Percentiles rank a stretch among this genome's conserved stretches.
Conservation (phyloP, 2,888 invertebrate species). For the Schrankia costaestrigalis region DNA sequence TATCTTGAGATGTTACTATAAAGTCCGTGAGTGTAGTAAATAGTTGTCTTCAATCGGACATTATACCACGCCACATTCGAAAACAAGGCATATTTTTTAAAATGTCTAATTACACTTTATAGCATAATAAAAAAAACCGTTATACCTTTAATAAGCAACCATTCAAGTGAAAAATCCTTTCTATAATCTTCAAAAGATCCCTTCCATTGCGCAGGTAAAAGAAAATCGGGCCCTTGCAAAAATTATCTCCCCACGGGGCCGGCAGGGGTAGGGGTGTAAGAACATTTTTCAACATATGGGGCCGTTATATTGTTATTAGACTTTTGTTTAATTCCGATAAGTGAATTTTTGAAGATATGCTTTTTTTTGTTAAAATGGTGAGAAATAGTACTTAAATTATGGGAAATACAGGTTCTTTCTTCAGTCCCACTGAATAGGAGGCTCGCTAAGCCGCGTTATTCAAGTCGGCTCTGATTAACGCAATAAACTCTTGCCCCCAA, state of each 20-base stretch:
- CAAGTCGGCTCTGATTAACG: too few species aligned
- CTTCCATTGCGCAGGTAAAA: slow-evolving; percentile 54
- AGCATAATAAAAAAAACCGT: slow-evolving; percentile 4
- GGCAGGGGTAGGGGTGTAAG: slow-evolving; percentile 35
- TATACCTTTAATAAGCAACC: slow-evolving; percentile 17
- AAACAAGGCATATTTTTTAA: not conserved
- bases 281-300: slow-evolving; percentile 61
- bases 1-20: too few species aligned
- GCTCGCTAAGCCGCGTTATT: too few species aligned
- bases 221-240: slow-evolving; percentile 70
- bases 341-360: slow-evolving; percentile 64
- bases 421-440: too few species aligned
- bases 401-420: too few species aligned
- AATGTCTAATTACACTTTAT: too few species aligned
- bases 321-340: slow-evolving; percentile 54
- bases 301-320: slow-evolving; percentile 25
- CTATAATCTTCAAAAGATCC: slow-evolving; percentile 54
- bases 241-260: slow-evolving; percentile 49
- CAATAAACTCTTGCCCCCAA: too few species aligned
- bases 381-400: too few species aligned
- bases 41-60: too few species aligned
- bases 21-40: too few species aligned
- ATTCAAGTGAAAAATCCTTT: slow-evolving; percentile 47
- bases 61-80: not conserved
- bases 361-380: too few species aligned